Percentiles rank a stretch among this genome's conserved stretches.
These are phyloP conservation scores for Takifugu bimaculatus DNA, from an alignment of 2,113 vertebrate genomes.

Conservation along the genomic window DNA sequence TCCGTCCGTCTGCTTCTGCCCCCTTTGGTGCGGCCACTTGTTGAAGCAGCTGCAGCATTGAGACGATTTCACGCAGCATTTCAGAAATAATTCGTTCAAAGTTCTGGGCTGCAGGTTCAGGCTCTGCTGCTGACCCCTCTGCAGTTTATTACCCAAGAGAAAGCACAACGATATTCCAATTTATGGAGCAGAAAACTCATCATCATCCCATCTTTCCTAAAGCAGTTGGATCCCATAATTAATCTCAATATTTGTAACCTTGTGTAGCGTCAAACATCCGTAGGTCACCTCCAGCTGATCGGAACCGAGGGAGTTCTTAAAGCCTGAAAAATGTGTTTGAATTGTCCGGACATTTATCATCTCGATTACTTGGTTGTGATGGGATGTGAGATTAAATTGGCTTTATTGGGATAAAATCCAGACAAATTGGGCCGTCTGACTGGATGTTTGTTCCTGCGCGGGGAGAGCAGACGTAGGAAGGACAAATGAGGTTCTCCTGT, in stretches of 20 bases:
- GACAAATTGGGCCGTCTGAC: too few relatives aligned
- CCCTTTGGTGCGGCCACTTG: too few relatives aligned
- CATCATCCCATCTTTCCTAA: conserved; percentile 9
- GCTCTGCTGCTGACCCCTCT: too few relatives aligned
- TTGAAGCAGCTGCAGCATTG: background rate
- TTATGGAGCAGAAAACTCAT: background rate
- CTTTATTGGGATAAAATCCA: too few relatives aligned
- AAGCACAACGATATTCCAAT: too few relatives aligned
- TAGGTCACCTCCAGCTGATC: background rate
- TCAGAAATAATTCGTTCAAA: background rate
- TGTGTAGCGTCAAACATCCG: background rate
- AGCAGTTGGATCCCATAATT: background rate
- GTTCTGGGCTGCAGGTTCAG: background rate
- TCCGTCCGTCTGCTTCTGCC: background rate
- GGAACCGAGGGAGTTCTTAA: too few relatives aligned
- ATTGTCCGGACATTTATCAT: conserved; percentile 10
- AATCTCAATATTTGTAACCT: background rate
- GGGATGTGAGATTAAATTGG: conserved; percentile 3
- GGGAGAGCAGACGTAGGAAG: too few relatives aligned
- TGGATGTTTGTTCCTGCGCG: background rate
- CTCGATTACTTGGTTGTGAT: conserved; percentile 4
- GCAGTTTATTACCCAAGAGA: too few relatives aligned
- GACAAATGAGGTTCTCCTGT: too few relatives aligned
- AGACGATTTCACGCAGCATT: background rate
- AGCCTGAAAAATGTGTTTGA: background rate